Evolutionary conservation across 1,140 invertebrate species (phyloP).

Genomic region (Bombus breviceps): DNA sequence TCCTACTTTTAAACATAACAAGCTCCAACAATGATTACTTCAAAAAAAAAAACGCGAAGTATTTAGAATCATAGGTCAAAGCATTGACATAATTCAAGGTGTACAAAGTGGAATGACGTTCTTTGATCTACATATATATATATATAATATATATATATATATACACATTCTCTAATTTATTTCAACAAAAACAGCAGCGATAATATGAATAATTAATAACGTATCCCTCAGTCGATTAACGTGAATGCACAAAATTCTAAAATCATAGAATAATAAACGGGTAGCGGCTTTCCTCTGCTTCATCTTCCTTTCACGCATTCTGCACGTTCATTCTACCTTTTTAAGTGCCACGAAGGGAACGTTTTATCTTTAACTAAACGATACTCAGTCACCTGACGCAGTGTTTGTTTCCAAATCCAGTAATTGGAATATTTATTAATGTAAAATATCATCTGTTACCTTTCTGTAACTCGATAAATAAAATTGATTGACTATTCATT

Average conservation of each 20-base stretch:
- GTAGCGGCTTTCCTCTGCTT: slow-evolving; percentile 23
- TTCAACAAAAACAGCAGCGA: slow-evolving; percentile 69
- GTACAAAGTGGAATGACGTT: slow-evolving; percentile 61
- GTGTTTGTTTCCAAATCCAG: neutral
- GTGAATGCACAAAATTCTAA: slow-evolving; percentile 63
- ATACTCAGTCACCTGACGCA: neutral
- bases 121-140: slow-evolving; percentile 31
- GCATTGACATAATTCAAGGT: slow-evolving; percentile 36
- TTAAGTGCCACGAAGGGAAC: slow-evolving; percentile 27
- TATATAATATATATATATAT: slow-evolving; percentile 38
- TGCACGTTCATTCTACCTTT: neutral
- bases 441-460: neutral
- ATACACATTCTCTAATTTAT: slow-evolving; percentile 71
- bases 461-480: neutral
- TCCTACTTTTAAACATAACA: slow-evolving; percentile 38
- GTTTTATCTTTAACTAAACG: slow-evolving; percentile 10
- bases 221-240: slow-evolving; percentile 66
- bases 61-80: slow-evolving; percentile 43
- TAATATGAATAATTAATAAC: slow-evolving; percentile 65
- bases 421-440: slow-evolving; percentile 7
- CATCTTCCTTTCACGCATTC: slow-evolving; percentile 6
- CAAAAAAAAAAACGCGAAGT: slow-evolving; percentile 9
- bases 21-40: slow-evolving; percentile 26
- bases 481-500: neutral
- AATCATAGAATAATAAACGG: slow-evolving; percentile 59